Base-by-base conservation (phyloP, 2,113 vertebrate species). In the Oostethus manadensis region DNA sequence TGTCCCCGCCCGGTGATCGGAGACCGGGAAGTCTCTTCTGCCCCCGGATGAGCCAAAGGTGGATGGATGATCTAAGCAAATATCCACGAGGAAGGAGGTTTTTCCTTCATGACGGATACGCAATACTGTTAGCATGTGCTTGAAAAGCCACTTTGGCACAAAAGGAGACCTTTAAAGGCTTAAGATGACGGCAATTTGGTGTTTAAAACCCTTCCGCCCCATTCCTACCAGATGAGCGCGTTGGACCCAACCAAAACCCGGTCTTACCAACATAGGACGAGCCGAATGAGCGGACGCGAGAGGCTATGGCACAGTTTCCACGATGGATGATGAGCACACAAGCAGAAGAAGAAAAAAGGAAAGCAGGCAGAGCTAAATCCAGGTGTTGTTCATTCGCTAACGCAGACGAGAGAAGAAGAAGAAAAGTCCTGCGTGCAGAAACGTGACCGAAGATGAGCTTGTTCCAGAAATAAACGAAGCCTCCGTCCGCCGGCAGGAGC, bases 301-400 rank as follows among this genome's bases (percentile, higher is more conserved):
- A 71, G 76, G 77, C 80, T 89, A 86, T 90, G 88, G 86, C 88
- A 90, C 87, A 84, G 83, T 84, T 84, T 81, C 70, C 81, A 84
- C 58, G 77, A 70, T 86, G 73, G 80, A 78, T 71, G 57, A 74
- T 70, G 72, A 82, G 76, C 81, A 87, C 79, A 58, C 69, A 83
- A 84, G 29, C 29, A 33, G 29, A 33, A 33, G 7, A 26, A 26
- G 23, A 76, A 83, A 83, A 68, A 76, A 50, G 66, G 60, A 45
- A 78, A 88, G 85, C 89, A 88, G 87, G 88, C 89, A 88, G 35
- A 84, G 85, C 87, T 89, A 87, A 87, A 88, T 85, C 81, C 83
- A 83, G 82, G 58, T 78, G 78, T 84, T 77, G 80, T 77, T 84
- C 87, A 89, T 90, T 90, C 84, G 81, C 7, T 88, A 88, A 85